Evolutionary conservation across 2,113 vertebrate genomes (phyloP).

Genomic region (Nothobranchius furzeri): DNA sequence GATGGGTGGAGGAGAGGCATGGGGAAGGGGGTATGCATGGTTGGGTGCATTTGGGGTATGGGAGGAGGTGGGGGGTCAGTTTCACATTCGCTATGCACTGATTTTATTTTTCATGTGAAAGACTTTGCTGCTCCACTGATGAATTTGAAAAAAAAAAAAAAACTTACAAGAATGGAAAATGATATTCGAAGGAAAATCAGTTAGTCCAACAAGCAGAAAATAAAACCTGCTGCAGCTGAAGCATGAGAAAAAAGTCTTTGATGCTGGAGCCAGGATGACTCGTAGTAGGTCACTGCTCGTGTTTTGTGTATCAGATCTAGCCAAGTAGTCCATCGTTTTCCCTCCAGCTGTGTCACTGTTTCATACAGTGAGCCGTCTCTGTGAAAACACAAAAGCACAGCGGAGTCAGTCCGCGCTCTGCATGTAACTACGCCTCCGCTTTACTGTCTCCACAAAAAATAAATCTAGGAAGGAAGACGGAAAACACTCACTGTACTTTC

Average conservation of each 20-base stretch:
- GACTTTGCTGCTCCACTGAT: conserved; percentile 34
- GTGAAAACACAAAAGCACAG: conserved; percentile 51
- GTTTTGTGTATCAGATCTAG: conserved; percentile 40
- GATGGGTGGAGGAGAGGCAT: conserved; percentile 35
- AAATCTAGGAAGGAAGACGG: background rate
- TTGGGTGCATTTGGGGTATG: conserved; percentile 25
- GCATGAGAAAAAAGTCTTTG: conserved; percentile 48
- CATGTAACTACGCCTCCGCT: conserved; percentile 49
- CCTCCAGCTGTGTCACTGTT: conserved; percentile 69
- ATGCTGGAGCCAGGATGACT: conserved; percentile 63
- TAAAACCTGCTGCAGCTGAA: conserved; percentile 33
- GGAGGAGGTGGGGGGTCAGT: conserved; percentile 57
- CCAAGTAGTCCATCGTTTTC: conserved; percentile 46
- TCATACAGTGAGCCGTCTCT: conserved; percentile 50
- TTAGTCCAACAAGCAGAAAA: conserved; percentile 7
- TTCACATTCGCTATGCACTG: conserved; percentile 54
- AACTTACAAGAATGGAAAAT: conserved; percentile 39
- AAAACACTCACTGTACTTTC: conserved; percentile 20
- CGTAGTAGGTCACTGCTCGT: conserved; percentile 53
- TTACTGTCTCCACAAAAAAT: conserved; percentile 35
- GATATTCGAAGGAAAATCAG: conserved; percentile 25
- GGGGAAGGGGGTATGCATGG: conserved; percentile 31
- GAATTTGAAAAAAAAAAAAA: conserved; percentile 20
- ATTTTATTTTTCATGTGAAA: conserved; percentile 38
- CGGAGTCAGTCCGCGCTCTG: conserved; percentile 43